Conservation (phyloP, 2,888 invertebrate genomes). For the Allygus modestus region DNA sequence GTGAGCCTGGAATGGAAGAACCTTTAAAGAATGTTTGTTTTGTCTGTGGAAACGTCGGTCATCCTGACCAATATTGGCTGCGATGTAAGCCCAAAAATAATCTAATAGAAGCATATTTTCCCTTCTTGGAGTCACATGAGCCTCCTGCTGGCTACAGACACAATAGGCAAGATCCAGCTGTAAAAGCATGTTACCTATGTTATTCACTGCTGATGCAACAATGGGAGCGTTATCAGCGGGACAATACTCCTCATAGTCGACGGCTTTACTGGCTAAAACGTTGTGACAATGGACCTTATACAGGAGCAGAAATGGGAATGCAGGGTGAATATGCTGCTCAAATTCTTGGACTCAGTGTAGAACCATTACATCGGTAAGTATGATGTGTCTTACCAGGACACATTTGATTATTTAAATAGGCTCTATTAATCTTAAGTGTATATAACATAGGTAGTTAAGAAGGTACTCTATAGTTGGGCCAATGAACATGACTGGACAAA, state of each 20-base stretch:
- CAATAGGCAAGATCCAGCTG: conserved; percentile 68
- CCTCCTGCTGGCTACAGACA: conserved; percentile 85
- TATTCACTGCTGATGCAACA: conserved; percentile 92
- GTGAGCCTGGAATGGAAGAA: conserved; percentile 63
- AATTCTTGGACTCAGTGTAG: conserved; percentile 86
- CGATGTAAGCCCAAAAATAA: conserved; percentile 83
- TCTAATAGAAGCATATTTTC: conserved; percentile 90
- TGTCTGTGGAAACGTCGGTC: conserved; percentile 86
- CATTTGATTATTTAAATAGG: too few relatives aligned
- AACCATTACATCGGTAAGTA: conserved; percentile 71
- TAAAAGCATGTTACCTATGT: conserved; percentile 87
- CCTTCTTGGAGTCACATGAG: conserved; percentile 93
- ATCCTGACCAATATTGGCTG: conserved; percentile 79
- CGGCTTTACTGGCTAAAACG: conserved; percentile 95
- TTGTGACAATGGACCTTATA: conserved; percentile 93
- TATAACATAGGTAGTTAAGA: too few relatives aligned
- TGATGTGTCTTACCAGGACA: too few relatives aligned
- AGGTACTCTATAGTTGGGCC: too few relatives aligned
- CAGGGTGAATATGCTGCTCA: conserved; percentile 96
- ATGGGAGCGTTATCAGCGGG: conserved; percentile 94
- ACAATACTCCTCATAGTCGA: conserved; percentile 90
- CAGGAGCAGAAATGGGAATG: conserved; percentile 92
- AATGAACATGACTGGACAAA: too few relatives aligned
- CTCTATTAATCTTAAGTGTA: too few relatives aligned
- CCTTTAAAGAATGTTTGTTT: conserved; percentile 76